Conservation (phyloP, 2,797 vertebrate genomes). For the Gila robusta region DNA sequence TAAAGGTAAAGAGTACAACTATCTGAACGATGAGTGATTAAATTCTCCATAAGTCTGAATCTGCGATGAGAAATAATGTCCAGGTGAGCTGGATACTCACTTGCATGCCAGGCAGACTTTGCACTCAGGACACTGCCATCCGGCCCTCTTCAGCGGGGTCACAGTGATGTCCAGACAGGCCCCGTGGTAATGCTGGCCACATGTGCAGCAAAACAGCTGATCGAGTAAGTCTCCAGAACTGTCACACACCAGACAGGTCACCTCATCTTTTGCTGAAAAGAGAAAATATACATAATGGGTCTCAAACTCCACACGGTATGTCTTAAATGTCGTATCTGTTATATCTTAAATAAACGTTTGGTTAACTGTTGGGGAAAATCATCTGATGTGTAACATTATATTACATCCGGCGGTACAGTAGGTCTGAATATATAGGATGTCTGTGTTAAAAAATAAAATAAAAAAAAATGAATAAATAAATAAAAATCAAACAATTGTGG, state of each 20-base stretch:
- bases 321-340: neutral
- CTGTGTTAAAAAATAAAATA: too few relatives aligned
- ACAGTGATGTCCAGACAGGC: slow-evolving; percentile 86
- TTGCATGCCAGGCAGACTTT: slow-evolving; percentile 96
- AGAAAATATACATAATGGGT: neutral
- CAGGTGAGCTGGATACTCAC: slow-evolving; percentile 75
- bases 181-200: slow-evolving; percentile 93
- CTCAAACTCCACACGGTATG: neutral
- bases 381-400: too few relatives aligned
- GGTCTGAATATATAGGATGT: too few relatives aligned
- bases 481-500: too few relatives aligned
- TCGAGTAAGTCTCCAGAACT: slow-evolving; percentile 82
- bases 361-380: too few relatives aligned
- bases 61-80: neutral
- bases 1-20: neutral
- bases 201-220: slow-evolving; percentile 94
- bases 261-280: slow-evolving; percentile 82
- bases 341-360: too few relatives aligned
- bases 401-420: too few relatives aligned
- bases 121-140: slow-evolving; percentile 96
- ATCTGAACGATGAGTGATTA: neutral
- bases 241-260: slow-evolving; percentile 88
- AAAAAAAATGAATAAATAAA: too few relatives aligned
- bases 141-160: slow-evolving; percentile 88
- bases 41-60: neutral